Percentiles rank a stretch among this genome's conserved stretches.
phyloP scores from a whole-genome alignment of 2,888 invertebrate species.

The Trachelus tabidus region DNA sequence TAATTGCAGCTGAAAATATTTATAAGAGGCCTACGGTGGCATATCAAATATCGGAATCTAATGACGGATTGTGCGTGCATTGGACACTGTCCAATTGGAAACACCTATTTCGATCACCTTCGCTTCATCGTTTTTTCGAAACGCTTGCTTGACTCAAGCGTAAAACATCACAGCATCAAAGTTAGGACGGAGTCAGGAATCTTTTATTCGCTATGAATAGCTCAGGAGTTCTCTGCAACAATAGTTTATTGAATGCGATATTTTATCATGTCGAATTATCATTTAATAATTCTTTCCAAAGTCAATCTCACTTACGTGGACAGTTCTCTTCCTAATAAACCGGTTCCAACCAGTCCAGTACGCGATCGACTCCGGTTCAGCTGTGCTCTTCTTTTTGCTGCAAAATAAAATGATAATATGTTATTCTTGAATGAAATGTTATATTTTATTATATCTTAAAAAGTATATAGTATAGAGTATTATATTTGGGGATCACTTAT shows the following conservation, averaged over 20 bases:
- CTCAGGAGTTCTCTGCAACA: constrained; percentile 64
- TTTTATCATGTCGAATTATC: background rate
- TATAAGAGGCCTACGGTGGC: background rate
- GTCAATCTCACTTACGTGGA: constrained; percentile 71
- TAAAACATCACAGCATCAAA: constrained; percentile 60
- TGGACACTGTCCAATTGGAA: background rate
- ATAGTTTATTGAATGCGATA: background rate
- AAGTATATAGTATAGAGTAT: background rate
- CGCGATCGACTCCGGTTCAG: constrained; percentile 88
- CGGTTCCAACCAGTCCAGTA: constrained; percentile 76
- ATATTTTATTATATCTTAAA: background rate
- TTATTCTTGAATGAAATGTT: background rate
- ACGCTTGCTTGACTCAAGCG: constrained; percentile 32
- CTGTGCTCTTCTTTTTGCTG: constrained; percentile 92
- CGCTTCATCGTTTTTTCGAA: background rate
- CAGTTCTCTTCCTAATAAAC: constrained; percentile 75
- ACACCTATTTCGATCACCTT: background rate
- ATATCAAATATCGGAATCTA: background rate
- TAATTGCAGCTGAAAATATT: background rate
- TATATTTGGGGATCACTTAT: background rate
- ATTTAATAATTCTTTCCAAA: constrained; percentile 14
- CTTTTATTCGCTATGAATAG: constrained; percentile 58
- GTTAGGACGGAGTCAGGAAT: constrained; percentile 53
- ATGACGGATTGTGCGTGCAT: background rate
- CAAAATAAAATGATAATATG: constrained; percentile 30